Conservation (phyloP, 2,113 vertebrate genomes). For the Myodes glareolus region DNA sequence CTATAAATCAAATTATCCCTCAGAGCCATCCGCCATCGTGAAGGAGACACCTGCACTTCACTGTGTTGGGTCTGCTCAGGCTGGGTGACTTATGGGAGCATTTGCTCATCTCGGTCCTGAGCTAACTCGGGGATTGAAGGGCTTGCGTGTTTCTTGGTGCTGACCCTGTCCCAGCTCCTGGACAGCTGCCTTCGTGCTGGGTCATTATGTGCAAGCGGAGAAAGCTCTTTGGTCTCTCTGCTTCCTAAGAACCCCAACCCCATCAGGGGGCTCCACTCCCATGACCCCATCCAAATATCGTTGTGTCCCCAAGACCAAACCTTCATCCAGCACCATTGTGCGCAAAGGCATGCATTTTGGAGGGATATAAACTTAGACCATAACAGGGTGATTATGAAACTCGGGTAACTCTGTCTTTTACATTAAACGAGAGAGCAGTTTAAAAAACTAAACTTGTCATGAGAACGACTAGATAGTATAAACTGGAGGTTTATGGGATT, state of each 20-base stretch:
- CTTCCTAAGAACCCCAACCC: background rate
- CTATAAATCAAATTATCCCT: background rate
- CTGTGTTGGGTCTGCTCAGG: background rate
- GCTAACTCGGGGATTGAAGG: background rate
- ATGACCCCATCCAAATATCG: background rate
- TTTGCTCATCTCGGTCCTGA: background rate
- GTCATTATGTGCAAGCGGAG: background rate
- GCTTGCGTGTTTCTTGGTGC: background rate
- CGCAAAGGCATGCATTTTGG: background rate
- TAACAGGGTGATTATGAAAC: background rate
- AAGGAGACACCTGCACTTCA: background rate
- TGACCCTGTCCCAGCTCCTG: background rate
- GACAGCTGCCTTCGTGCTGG: background rate
- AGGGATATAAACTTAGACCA: background rate
- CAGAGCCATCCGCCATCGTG: background rate
- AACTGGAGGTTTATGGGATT: background rate
- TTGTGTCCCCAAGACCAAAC: background rate
- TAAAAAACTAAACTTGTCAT: background rate
- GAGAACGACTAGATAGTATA: background rate
- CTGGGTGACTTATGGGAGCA: background rate
- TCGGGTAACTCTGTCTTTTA: slow-evolving; percentile 2
- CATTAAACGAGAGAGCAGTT: background rate
- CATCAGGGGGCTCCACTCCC: background rate
- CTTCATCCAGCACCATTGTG: background rate
- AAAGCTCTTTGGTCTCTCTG: background rate